Evolutionary conservation across 2,888 invertebrate species (phyloP).

Genomic region (Masnerella sp.): DNA sequence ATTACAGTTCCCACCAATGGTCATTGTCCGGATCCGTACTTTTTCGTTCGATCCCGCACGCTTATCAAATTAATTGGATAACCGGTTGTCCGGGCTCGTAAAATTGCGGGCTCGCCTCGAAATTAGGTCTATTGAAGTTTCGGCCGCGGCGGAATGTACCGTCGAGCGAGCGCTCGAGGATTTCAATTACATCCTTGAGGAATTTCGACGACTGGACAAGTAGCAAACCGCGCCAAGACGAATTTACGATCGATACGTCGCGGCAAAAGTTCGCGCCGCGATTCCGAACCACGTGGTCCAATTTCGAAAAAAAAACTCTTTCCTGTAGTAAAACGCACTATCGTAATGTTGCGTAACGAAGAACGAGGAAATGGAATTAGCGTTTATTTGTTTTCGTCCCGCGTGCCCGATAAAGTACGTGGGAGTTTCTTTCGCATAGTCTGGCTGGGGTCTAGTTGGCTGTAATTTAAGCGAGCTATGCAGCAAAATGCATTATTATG

Average conservation of each 20-base stretch:
- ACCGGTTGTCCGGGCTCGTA: slow-evolving; percentile 41
- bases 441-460: slow-evolving; percentile 26
- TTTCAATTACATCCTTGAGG: slow-evolving; percentile 71
- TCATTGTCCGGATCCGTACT: slow-evolving; percentile 22
- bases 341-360: slow-evolving; percentile 10
- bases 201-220: slow-evolving; percentile 75
- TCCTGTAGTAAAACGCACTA: no score
- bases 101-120: slow-evolving; percentile 38
- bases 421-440: slow-evolving; percentile 45
- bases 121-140: slow-evolving; percentile 41
- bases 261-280: not conserved
- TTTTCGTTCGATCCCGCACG: slow-evolving; percentile 34
- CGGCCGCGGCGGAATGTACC: slow-evolving; percentile 15
- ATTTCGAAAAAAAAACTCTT: no score
- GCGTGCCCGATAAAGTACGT: slow-evolving; percentile 16
- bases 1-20: slow-evolving; percentile 19
- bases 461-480: slow-evolving; percentile 44
- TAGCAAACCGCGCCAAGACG: slow-evolving; percentile 61
- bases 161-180: slow-evolving; percentile 59
- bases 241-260: slow-evolving; percentile 26
- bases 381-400: slow-evolving; percentile 21
- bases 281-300: no score
- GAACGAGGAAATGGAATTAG: slow-evolving; percentile 19
- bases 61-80: slow-evolving; percentile 58
- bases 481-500: slow-evolving; percentile 48